Base-by-base conservation (phyloP, 2,888 invertebrate genomes). In the Endotricha flammealis region DNA sequence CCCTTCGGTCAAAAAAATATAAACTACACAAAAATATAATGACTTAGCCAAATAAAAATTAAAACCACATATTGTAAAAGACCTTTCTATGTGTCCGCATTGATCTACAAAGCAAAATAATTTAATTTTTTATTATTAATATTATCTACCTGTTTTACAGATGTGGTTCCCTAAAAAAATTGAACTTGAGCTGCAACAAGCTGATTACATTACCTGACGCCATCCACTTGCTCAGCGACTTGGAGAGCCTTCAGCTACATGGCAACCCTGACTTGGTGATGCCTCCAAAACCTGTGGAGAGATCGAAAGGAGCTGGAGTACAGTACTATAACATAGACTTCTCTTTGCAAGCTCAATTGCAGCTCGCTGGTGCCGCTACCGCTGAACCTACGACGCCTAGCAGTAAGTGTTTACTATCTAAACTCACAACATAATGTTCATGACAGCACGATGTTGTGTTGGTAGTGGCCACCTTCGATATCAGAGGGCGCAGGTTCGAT, bases 311-410 rank as follows among this genome's bases (percentile, higher is more conserved):
- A 1, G 89, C 94, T 24, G 96, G 95, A 0, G 79, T 96, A 31
- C 95, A 95, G 67, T 99, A 95, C 81, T 99, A 99, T 76, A 99
- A 99, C 65, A 98, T 99, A 39, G 99, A 99, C 86, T 99, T 99
- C 87, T 98, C 98, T 0, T 87, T 99, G 44, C 96, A 97, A 87
- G 94, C 97, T 57, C 99, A 99, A 75, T 80, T 99, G 36, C 89
- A 95, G 46, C 77, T 97, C 46, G 98, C 98, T 11, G 98, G 98
- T 0, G 97, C 97, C 0, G 92, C 92, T 40, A 91, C 94, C 5
- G 93, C 94, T 1, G 89, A 91, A 35, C 91, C 93, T 1, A 88
- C 90, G 5, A 90, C 93, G 23, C 88, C 92, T 5, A 90, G 89
- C 43, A 90, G 93, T 93, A 64, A 80, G 88, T n/a, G n/a, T n/a